phyloP scores from a whole-genome alignment of 2,888 invertebrate species.

The Falcaria lacertinaria region DNA sequence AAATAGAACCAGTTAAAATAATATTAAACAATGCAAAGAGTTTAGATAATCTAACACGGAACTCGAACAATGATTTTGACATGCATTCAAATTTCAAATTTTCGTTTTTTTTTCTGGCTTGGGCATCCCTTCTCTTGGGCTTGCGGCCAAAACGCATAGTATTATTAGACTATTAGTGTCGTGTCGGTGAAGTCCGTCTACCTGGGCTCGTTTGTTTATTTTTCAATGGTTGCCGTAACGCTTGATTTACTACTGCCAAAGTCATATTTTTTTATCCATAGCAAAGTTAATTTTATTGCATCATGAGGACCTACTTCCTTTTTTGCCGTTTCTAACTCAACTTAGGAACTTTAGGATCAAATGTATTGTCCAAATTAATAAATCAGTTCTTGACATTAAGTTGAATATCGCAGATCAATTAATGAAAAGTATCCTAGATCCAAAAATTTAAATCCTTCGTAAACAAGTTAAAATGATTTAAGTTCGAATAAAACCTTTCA shows the following conservation, averaged over 20 bases:
- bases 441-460: too few relatives aligned
- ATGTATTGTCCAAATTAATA: too few relatives aligned
- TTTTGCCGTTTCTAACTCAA: neutral
- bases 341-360: too few relatives aligned
- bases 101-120: conserved; percentile 33
- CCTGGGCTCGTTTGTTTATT: conserved; percentile 48
- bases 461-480: too few relatives aligned
- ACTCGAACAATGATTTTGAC: conserved; percentile 11
- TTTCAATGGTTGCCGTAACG: conserved; percentile 18
- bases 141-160: conserved; percentile 59
- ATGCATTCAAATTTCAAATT: conserved; percentile 14
- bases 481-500: neutral
- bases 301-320: neutral
- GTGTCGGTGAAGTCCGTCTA: conserved; percentile 50
- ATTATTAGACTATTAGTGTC: conserved; percentile 70
- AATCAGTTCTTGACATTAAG: too few relatives aligned
- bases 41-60: conserved; percentile 7
- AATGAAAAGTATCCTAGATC: too few relatives aligned
- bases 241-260: conserved; percentile 27
- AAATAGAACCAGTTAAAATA: too few relatives aligned
- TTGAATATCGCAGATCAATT: too few relatives aligned
- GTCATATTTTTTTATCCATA: conserved; percentile 17
- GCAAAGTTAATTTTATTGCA: neutral
- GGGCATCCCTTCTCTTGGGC: conserved; percentile 51
- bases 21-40: too few relatives aligned